Conservation (phyloP, 2,113 vertebrate genomes). For the Jaculus jaculus region DNA sequence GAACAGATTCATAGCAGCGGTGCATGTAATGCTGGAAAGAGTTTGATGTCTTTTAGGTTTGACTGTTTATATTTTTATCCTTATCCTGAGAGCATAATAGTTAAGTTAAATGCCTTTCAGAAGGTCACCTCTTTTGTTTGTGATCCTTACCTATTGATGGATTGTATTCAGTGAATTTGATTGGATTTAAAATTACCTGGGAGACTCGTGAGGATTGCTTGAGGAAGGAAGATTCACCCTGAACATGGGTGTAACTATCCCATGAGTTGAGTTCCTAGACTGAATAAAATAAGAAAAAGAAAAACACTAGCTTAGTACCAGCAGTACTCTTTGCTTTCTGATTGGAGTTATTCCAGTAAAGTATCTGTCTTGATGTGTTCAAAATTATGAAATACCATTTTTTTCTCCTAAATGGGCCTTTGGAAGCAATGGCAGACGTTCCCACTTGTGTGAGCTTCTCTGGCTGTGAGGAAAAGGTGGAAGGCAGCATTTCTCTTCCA, state of each 20-base stretch:
- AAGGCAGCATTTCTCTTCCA: background rate
- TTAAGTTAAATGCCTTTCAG: conserved; percentile 51
- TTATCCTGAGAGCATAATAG: conserved; percentile 55
- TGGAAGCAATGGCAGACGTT: background rate
- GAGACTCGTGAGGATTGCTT: background rate
- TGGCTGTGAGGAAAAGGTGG: background rate
- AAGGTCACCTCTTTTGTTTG: conserved; percentile 45
- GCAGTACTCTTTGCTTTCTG: too few species aligned
- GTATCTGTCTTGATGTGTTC: background rate
- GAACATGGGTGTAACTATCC: background rate
- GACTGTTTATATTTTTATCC: conserved; percentile 69
- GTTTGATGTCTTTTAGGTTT: conserved; percentile 66
- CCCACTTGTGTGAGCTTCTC: too few species aligned
- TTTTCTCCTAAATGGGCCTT: background rate
- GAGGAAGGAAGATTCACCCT: background rate
- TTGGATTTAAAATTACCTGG: background rate
- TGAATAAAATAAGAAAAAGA: background rate
- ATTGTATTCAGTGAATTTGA: background rate
- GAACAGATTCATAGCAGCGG: conserved; percentile 71
- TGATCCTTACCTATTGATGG: conserved; percentile 57
- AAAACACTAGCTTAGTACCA: background rate
- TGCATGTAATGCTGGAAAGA: conserved; percentile 67
- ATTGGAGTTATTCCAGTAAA: background rate
- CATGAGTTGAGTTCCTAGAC: too few species aligned
- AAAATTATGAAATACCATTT: background rate